These are phyloP conservation scores for Rhagologus leucostigma DNA, from an alignment of 2,113 vertebrate species.

Conservation along the genomic window DNA sequence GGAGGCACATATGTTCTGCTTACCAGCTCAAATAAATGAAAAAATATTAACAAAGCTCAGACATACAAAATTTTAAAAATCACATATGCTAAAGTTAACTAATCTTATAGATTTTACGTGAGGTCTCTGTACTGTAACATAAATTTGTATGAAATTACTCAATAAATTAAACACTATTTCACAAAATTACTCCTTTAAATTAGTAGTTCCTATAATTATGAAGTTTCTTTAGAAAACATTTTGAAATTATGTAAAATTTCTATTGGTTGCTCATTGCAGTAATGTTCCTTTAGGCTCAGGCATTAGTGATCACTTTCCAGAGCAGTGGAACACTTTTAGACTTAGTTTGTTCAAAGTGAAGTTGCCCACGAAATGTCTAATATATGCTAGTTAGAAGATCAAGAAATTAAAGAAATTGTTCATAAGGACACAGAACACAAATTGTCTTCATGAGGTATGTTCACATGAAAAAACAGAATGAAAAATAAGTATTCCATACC, in stretches of 20 bases:
- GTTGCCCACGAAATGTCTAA: neutral
- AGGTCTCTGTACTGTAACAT: neutral
- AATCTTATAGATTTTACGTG: neutral
- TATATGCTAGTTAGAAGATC: neutral
- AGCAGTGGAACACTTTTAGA: neutral
- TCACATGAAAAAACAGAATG: neutral
- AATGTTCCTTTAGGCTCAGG: neutral
- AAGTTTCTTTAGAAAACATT: neutral
- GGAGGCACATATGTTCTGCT: neutral
- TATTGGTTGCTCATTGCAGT: neutral
- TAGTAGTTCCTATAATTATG: neutral
- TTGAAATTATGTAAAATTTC: neutral
- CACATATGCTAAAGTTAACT: neutral
- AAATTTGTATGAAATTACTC: neutral
- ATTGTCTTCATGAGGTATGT: neutral
- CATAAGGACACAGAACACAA: neutral
- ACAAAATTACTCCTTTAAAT: neutral
- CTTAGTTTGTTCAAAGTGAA: neutral
- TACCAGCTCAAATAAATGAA: neutral
- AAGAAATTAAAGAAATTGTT: neutral
- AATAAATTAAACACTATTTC: neutral
- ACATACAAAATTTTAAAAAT: neutral
- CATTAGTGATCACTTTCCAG: neutral
- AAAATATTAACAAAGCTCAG: neutral
- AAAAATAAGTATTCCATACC: neutral